Conservation (phyloP, 2,113 vertebrate species). For the Labeo catla region DNA sequence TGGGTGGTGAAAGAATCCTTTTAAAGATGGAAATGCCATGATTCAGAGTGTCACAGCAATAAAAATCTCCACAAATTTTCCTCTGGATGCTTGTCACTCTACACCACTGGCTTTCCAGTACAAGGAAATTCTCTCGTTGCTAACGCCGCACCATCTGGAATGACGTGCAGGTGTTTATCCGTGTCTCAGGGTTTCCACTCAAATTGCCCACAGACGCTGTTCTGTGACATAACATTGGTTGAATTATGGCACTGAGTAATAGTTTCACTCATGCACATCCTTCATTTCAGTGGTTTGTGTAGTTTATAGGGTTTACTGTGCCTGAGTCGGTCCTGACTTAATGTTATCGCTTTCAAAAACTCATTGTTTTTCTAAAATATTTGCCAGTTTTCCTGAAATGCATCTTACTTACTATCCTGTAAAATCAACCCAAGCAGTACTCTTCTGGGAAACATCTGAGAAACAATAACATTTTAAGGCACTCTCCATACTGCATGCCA, state of each 20-base stretch:
- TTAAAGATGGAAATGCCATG: slow-evolving; percentile 13
- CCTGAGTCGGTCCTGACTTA: slow-evolving; percentile 6
- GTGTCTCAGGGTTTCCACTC: slow-evolving; percentile 49
- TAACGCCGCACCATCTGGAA: slow-evolving; percentile 32
- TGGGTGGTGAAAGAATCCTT: slow-evolving; percentile 1
- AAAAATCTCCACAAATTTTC: slow-evolving; percentile 5
- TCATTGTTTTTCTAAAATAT: slow-evolving; percentile 15
- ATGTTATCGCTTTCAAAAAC: background rate
- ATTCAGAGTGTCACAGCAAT: slow-evolving; percentile 24
- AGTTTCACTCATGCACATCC: background rate
- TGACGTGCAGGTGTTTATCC: slow-evolving; percentile 28
- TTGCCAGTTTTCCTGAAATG: slow-evolving; percentile 26
- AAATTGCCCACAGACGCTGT: slow-evolving; percentile 28
- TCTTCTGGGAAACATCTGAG: slow-evolving; percentile 36
- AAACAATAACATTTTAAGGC: slow-evolving; percentile 29
- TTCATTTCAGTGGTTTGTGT: slow-evolving; percentile 13
- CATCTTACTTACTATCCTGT: slow-evolving; percentile 22
- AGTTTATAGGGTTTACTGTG: slow-evolving; percentile 14
- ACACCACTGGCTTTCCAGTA: background rate
- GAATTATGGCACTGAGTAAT: background rate
- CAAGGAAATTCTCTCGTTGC: background rate
- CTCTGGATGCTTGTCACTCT: slow-evolving; percentile 5
- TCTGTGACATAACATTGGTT: slow-evolving; percentile 18
- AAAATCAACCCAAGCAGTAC: slow-evolving; percentile 23
- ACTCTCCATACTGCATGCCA: slow-evolving; percentile 10